Percentiles rank a stretch among this genome's conserved stretches.
These are phyloP conservation scores for Ceyx margarethae DNA, from an alignment of 2,113 vertebrate genomes.

Conservation along the genomic window DNA sequence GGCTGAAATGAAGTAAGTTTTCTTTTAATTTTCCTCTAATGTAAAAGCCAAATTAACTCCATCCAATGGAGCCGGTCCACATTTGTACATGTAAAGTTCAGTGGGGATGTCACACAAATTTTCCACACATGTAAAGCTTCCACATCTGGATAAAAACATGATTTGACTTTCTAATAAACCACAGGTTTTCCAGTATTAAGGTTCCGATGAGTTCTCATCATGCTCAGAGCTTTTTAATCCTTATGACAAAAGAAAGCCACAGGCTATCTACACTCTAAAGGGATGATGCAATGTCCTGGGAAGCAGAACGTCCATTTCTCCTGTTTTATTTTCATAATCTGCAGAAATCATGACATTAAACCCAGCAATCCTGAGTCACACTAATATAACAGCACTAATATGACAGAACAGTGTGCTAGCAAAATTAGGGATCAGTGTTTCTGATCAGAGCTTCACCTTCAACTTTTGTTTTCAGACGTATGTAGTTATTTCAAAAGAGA, in stretches of 20 bases:
- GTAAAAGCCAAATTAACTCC: not conserved
- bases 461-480: not conserved
- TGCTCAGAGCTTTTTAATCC: not conserved
- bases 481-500: not conserved
- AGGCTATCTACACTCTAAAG: not conserved
- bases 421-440: constrained; percentile 38
- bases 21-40: not conserved
- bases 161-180: not conserved
- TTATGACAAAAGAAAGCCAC: not conserved
- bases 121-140: not conserved
- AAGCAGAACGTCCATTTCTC: constrained; percentile 23
- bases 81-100: not conserved
- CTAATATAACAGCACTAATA: not conserved
- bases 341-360: not conserved
- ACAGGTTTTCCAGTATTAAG: constrained; percentile 17
- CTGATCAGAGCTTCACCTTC: constrained; percentile 27
- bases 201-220: constrained; percentile 2
- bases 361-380: not conserved
- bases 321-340: not conserved
- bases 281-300: not conserved
- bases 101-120: not conserved
- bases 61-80: not conserved
- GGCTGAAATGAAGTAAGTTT: not conserved
- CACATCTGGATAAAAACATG: not conserved
- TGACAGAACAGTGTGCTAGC: not conserved